Evolutionary conservation across 2,888 invertebrate species (phyloP).

Genomic region (Napeogenes sylphis): DNA sequence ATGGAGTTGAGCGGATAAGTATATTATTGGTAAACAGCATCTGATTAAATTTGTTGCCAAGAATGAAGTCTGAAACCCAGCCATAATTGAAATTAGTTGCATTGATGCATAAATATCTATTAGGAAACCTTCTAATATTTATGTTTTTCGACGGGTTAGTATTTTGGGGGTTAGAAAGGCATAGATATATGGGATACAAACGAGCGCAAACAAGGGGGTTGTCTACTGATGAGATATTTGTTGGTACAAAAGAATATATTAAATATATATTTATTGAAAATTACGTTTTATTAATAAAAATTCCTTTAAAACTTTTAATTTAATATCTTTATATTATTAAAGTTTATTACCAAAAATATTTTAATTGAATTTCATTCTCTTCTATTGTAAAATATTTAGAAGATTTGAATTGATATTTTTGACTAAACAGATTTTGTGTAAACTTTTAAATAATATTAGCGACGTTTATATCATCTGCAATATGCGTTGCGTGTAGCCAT

Average conservation of each 20-base stretch:
- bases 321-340: no score
- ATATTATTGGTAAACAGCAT: slow-evolving; percentile 58
- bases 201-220: slow-evolving; percentile 62
- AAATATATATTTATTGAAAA: background rate
- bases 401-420: no score
- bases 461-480: background rate
- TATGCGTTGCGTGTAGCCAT: slow-evolving; percentile 16
- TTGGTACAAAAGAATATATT: background rate
- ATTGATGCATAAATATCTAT: slow-evolving; percentile 75
- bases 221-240: slow-evolving; percentile 24
- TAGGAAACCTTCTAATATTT: slow-evolving; percentile 63
- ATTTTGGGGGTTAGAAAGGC: slow-evolving; percentile 55
- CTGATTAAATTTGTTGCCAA: slow-evolving; percentile 61
- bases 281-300: background rate
- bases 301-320: background rate
- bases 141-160: slow-evolving; percentile 67
- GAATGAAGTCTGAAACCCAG: slow-evolving; percentile 43
- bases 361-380: no score
- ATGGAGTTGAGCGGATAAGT: slow-evolving; percentile 45
- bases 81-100: slow-evolving; percentile 64
- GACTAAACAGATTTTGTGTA: no score
- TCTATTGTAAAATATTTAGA: no score
- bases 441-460: background rate
- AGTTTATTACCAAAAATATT: no score
- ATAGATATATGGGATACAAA: slow-evolving; percentile 37